Evolutionary conservation across 2,888 invertebrate genomes (phyloP).

Genomic region (Papilio demoleus): DNA sequence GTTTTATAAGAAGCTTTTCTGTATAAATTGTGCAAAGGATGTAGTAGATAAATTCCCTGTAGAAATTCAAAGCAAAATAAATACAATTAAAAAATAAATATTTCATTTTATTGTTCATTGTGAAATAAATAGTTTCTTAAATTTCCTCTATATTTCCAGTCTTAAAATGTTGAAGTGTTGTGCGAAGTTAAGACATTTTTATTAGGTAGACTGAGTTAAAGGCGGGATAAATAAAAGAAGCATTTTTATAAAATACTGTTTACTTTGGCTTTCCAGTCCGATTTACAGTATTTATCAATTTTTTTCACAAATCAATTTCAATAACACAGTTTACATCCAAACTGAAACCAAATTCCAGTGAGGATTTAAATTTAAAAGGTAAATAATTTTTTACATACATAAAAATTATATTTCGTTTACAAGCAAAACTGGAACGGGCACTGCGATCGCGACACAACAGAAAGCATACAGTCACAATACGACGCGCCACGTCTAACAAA

Average conservation of each 20-base stretch:
- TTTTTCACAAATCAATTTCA: constrained; percentile 73
- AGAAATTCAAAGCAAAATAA: constrained; percentile 86
- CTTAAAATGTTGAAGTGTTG: background rate
- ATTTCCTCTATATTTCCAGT: background rate
- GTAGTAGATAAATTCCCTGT: constrained; percentile 85
- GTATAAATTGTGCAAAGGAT: constrained; percentile 86
- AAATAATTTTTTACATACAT: constrained; percentile 65
- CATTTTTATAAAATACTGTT: constrained; percentile 79
- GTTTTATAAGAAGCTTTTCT: constrained; percentile 90
- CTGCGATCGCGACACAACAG: constrained; percentile 51
- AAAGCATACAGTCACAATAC: constrained; percentile 54
- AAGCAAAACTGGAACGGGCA: constrained; percentile 60
- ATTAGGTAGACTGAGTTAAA: background rate
- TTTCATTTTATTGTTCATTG: constrained; percentile 17
- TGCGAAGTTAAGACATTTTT: background rate
- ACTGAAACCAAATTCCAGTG: constrained; percentile 71
- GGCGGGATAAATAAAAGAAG: constrained; percentile 41
- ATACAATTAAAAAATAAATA: constrained; percentile 58
- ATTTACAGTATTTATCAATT: constrained; percentile 79
- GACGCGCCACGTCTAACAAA: constrained; percentile 60
- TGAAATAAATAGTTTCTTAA: too few relatives aligned
- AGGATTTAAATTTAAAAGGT: constrained; percentile 55
- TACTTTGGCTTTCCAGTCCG: constrained; percentile 83
- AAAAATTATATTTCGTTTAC: constrained; percentile 60
- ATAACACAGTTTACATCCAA: constrained; percentile 75